Evolutionary conservation across 2,888 invertebrate genomes (phyloP).

Genomic region (Lamproptera curius): DNA sequence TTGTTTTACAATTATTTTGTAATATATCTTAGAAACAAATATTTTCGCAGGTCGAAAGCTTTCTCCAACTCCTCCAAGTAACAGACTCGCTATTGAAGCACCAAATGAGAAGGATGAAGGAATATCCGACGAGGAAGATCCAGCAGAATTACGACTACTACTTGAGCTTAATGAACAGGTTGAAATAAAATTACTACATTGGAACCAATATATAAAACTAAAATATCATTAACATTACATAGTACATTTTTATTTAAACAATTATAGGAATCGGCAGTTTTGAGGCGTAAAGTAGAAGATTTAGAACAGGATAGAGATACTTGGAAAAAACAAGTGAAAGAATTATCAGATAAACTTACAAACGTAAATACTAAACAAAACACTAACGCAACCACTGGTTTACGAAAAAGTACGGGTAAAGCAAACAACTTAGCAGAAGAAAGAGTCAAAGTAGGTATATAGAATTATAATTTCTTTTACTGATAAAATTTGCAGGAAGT

Average conservation of each 20-base stretch:
- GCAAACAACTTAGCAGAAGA: constrained; percentile 79
- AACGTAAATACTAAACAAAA: constrained; percentile 56
- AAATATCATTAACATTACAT: background rate
- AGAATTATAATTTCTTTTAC: background rate
- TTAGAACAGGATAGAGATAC: constrained; percentile 88
- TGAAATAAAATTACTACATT: too few species aligned
- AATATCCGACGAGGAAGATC: constrained; percentile 88
- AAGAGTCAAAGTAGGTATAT: constrained; percentile 77
- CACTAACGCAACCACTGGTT: constrained; percentile 45
- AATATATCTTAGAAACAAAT: background rate
- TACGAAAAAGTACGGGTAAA: constrained; percentile 55
- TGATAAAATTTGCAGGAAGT: too few species aligned
- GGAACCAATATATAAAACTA: background rate
- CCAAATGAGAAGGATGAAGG: constrained; percentile 84
- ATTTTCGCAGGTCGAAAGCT: constrained; percentile 79
- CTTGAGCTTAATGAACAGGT: constrained; percentile 93
- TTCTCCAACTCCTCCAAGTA: constrained; percentile 82
- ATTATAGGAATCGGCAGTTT: constrained; percentile 85
- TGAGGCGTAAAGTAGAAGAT: constrained; percentile 90
- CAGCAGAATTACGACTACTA: constrained; percentile 89
- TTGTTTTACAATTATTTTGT: too few species aligned
- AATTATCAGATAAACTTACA: constrained; percentile 84
- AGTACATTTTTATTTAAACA: background rate
- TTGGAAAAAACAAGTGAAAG: constrained; percentile 85
- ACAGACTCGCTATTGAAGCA: constrained; percentile 81